Percentiles rank a stretch among this genome's conserved stretches.
phyloP scores from a whole-genome alignment of 2,113 vertebrate genomes.

The Chascanopsetta lugubris region DNA sequence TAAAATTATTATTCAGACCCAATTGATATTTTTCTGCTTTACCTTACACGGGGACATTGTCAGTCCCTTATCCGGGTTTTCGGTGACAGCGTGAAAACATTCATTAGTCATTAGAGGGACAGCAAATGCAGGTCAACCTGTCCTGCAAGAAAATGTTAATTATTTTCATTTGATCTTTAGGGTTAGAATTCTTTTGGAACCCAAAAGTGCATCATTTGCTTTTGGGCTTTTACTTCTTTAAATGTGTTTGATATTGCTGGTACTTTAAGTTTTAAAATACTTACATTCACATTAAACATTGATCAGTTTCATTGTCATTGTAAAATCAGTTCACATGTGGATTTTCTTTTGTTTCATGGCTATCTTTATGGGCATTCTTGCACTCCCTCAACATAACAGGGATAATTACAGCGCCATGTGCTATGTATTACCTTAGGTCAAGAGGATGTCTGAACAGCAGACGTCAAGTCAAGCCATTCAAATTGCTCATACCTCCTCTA shows the following conservation, averaged over 20 bases:
- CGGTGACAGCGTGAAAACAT: slow-evolving; percentile 9
- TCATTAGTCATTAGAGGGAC: slow-evolving; percentile 9
- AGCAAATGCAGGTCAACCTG: slow-evolving; percentile 1
- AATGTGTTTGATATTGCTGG: too few species aligned
- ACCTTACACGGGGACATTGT: neutral
- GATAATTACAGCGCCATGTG: neutral
- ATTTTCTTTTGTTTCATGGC: neutral
- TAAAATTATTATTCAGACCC: neutral
- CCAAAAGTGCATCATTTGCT: neutral
- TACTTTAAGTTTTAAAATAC: neutral
- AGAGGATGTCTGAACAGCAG: neutral
- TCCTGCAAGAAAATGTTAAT: slow-evolving; percentile 13
- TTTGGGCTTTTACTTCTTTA: neutral
- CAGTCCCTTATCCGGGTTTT: slow-evolving; percentile 8
- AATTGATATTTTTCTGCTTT: slow-evolving; percentile 3
- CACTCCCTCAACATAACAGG: neutral
- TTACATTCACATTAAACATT: neutral
- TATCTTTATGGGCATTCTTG: neutral
- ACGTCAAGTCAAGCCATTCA: slow-evolving; percentile 3
- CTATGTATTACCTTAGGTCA: neutral
- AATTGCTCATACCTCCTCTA: neutral
- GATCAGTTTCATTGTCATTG: neutral
- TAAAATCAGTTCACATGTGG: neutral
- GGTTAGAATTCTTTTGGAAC: neutral
- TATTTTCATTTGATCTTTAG: neutral